Percentiles rank a stretch among this genome's conserved stretches.
These are phyloP conservation scores for Datnioides undecimradiatus DNA, from an alignment of 2,113 vertebrate genomes.

Conservation along the genomic window DNA sequence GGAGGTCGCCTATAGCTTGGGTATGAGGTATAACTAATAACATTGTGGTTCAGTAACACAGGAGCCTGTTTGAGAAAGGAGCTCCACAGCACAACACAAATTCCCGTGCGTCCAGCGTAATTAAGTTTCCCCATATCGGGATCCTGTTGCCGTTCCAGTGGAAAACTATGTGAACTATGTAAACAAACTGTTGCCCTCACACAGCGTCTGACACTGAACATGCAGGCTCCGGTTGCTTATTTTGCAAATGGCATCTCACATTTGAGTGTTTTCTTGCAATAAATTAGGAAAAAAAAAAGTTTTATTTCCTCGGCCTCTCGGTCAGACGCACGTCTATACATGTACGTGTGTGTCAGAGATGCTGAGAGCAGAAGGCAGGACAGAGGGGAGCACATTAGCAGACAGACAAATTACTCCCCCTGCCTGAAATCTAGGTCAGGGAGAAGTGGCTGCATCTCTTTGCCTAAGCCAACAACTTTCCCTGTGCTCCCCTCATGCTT, in stretches of 20 bases:
- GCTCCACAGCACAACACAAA: neutral
- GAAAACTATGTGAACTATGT: conserved; percentile 39
- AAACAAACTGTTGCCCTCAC: conserved; percentile 35
- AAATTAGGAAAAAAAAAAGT: neutral
- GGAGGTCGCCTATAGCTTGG: too few species aligned
- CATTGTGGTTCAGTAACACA: too few species aligned
- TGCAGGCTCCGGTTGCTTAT: neutral
- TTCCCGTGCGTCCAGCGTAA: neutral
- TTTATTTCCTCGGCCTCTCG: neutral
- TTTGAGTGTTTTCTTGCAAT: neutral
- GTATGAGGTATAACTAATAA: too few species aligned
- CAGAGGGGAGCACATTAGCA: conserved; percentile 28
- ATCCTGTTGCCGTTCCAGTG: conserved; percentile 8
- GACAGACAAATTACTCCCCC: conserved; percentile 31
- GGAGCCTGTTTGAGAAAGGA: neutral
- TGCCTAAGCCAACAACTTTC: conserved; percentile 56
- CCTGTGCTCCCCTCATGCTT: conserved; percentile 67
- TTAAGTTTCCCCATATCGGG: neutral
- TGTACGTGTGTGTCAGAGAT: conserved; percentile 7
- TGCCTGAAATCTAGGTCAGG: conserved; percentile 69
- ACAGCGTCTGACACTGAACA: neutral
- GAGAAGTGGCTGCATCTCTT: conserved; percentile 60
- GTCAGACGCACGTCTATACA: neutral
- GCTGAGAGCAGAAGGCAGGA: conserved; percentile 12
- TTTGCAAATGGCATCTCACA: neutral